Evolutionary conservation across 2,888 invertebrate genomes (phyloP), one percentile per base, ranked within the genome.

Genomic region (Parasteatoda lunata): DNA sequence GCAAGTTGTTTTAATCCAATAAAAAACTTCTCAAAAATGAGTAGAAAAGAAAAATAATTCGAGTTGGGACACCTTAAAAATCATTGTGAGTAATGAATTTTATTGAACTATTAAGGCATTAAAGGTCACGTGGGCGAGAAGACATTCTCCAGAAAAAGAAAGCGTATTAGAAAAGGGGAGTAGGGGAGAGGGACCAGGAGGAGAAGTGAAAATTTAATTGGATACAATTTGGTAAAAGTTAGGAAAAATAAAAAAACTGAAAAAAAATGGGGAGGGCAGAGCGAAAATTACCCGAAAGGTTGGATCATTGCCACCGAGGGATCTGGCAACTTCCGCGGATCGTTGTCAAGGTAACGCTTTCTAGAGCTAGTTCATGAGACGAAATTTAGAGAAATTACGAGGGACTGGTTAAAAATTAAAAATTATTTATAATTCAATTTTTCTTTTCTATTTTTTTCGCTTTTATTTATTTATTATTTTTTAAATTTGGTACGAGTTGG

Each of bases 31-130:
- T n/a, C 15, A 30, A 48, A n/a, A n/a, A 54, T 59, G 59, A n/a
- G 47, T 47, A 64, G 11, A 45, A 47, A 68, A 59, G 52, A 5
- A 65, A 71, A 77, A 83, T 68, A 72, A 65, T 47, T 51, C 59
- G 48, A 48, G 49, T 8, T 45, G 66, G 30, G 30, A 30, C 30
- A 30, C 30, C 65, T 48, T 52, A 69, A 77, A 72, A 84, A 66
- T 77, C 85, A 54, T 71, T 65, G 77, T 77, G 72, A 86, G 85
- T 86, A 86, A 86, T 86, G 85, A 86, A 86, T 80, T 86, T 80
- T 86, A 86, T 77, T 86, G 85, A 86, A 86, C 85, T 86, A 86
- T 86, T 86, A 86, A 80, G 80, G 77, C 85, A 86, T 86, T 81
- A 80, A 71, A 77, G 85, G 85, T 86, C 85, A 77, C 47, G 76